Conservation (phyloP, 2,797 vertebrate genomes). For the Hippopotamyrus pictus region DNA sequence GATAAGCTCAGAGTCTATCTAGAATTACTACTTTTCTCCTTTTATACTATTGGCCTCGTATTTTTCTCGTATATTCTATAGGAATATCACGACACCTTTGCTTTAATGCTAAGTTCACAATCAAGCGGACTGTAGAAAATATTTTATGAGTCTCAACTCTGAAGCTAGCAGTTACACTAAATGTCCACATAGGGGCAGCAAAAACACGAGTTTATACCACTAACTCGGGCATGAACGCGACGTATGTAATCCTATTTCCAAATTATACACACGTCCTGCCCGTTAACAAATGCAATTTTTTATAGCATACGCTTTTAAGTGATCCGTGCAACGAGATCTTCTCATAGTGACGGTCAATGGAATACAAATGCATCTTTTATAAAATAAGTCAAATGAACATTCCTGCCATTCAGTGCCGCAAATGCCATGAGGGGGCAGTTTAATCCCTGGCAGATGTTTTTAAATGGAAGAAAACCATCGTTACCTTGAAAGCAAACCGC, state of each 20-base stretch:
- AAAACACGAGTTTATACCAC: neutral
- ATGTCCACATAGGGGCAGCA: constrained; percentile 17
- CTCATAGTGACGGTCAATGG: neutral
- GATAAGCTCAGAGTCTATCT: neutral
- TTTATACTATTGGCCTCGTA: neutral
- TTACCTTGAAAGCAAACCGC: neutral
- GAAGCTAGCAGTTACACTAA: neutral
- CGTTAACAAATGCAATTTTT: neutral
- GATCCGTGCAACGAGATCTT: neutral
- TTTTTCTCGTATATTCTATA: neutral
- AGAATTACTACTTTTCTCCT: neutral
- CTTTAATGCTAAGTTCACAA: neutral
- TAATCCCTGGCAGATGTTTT: neutral
- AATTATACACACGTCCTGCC: neutral
- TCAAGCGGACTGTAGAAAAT: neutral
- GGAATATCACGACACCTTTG: neutral
- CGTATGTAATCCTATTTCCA: neutral
- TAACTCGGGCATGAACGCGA: neutral
- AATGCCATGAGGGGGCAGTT: neutral
- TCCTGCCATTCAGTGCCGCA: neutral
- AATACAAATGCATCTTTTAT: neutral
- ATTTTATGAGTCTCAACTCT: neutral
- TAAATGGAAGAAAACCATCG: neutral
- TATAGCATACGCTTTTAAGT: neutral
- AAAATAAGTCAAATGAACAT: neutral